Base-by-base conservation (phyloP, 2,113 vertebrate species). In the Onychostoma macrolepis region DNA sequence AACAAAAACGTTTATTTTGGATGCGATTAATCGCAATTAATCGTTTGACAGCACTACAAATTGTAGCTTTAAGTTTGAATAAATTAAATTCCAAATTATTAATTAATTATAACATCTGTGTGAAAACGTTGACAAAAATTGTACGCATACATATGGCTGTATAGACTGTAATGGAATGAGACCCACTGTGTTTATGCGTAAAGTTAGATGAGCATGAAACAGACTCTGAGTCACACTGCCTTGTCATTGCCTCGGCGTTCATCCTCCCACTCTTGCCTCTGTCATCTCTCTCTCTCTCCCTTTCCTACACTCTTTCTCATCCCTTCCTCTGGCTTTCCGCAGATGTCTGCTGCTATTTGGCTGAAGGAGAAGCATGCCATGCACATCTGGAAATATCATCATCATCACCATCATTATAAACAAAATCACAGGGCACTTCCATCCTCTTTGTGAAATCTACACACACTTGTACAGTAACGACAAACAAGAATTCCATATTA, bases 321-420 rank as follows among this genome's bases (percentile, higher is more conserved):
- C 41, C 28, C 87, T 80, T 85, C 72, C 74, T 53, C 84, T 21
- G 74, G 79, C 53, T 76, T 56, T n/a, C 43, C 33, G 41, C 80
- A 86, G 83, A 83, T 84, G 83, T 76, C 63, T 50, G 3, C 41
- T 83, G 53, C 67, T 79, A 21, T 78, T 71, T 82, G 50, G 89
- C 71, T 12, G 5, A 56, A 67, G 19, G 24, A 80, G 80, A 28
- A 53, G 45, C 74, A 74, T 11, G 80, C 75, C 79, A 78, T 65
- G 74, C 76, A 84, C 86, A 89, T 85, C 80, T 84, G 82, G 80
- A 82, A 88, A 67, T 36, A 80, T 88, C 79, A 85, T 87, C 83
- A 88, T 87, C 77, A 84, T 50, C 83, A 88, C 83, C 77, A 74
- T 50, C 76, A 41, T 77, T 61, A 87, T 77, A 63, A 84, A 83